Percentiles rank a stretch among this genome's conserved stretches.
These are phyloP conservation scores for Eulacestoma nigropectus DNA, from an alignment of 2,113 vertebrate genomes.

Conservation along the genomic window DNA sequence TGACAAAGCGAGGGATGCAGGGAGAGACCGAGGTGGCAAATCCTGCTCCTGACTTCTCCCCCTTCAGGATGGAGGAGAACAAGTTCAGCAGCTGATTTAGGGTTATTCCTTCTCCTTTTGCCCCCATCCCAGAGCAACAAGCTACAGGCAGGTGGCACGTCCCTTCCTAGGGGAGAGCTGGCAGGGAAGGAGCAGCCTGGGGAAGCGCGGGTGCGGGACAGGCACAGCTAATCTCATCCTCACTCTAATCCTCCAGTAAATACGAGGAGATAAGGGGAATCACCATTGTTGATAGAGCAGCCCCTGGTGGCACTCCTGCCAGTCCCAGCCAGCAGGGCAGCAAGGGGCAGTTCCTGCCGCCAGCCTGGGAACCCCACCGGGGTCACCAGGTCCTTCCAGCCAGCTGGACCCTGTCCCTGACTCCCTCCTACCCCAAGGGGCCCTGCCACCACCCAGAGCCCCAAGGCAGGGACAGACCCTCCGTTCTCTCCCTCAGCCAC, in stretches of 20 bases:
- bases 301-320: not conserved
- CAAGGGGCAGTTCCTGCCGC: accelerated
- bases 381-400: not conserved
- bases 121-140: not conserved
- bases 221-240: slow-evolving; percentile 28
- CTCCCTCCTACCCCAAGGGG: not conserved
- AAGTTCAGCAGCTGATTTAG: not conserved
- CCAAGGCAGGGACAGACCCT: not conserved
- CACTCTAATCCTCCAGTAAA: slow-evolving; percentile 56
- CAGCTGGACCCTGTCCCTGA: accelerated
- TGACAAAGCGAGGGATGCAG: not conserved
- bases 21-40: accelerated
- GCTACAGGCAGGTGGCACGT: not conserved
- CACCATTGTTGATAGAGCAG: slow-evolving; percentile 1
- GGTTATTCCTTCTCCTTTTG: not conserved
- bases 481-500: accelerated
- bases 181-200: not conserved
- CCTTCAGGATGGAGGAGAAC: not conserved
- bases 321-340: not conserved
- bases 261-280: slow-evolving; percentile 42
- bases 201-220: not conserved
- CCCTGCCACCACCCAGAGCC: not conserved
- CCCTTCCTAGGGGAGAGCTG: not conserved
- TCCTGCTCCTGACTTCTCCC: not conserved
- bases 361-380: not conserved